These are phyloP conservation scores for Bombus sibiricus DNA, from an alignment of 1,140 invertebrate genomes.

Conservation along the genomic window DNA sequence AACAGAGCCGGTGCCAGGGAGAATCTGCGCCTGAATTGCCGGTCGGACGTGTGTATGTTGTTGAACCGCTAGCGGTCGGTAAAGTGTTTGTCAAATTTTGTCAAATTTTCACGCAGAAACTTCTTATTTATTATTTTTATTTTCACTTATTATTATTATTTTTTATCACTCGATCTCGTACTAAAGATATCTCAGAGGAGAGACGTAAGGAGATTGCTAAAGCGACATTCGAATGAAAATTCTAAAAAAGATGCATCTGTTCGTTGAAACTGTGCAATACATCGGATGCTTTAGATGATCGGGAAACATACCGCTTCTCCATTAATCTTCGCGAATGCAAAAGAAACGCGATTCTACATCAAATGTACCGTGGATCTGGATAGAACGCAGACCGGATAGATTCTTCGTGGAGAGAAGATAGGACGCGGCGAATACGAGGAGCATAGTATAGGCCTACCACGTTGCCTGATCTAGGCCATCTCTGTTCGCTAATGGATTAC, in stretches of 20 bases:
- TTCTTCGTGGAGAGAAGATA: not conserved
- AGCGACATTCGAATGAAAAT: too few relatives aligned
- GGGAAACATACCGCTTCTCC: not conserved
- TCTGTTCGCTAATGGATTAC: conserved; percentile 44
- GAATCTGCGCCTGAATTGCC: too few relatives aligned
- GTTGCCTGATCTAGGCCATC: conserved; percentile 31
- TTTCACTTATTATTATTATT: too few relatives aligned
- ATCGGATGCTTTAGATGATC: not conserved
- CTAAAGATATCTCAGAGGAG: too few relatives aligned
- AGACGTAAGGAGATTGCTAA: too few relatives aligned
- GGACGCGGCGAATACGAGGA: not conserved
- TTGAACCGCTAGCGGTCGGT: too few relatives aligned
- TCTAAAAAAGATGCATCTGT: not conserved
- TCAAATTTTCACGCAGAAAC: too few relatives aligned
- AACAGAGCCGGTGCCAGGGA: too few relatives aligned
- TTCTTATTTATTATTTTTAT: too few relatives aligned
- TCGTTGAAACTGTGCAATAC: not conserved
- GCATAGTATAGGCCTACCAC: not conserved
- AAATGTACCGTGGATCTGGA: conserved; percentile 19
- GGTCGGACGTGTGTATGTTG: too few relatives aligned
- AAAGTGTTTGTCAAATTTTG: too few relatives aligned
- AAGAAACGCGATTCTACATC: conserved; percentile 5
- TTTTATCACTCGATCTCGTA: too few relatives aligned
- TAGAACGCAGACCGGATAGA: not conserved
- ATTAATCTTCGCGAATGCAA: conserved; percentile 13